Conservation (phyloP, 2,888 invertebrate genomes). For the Lamproptera curius region DNA sequence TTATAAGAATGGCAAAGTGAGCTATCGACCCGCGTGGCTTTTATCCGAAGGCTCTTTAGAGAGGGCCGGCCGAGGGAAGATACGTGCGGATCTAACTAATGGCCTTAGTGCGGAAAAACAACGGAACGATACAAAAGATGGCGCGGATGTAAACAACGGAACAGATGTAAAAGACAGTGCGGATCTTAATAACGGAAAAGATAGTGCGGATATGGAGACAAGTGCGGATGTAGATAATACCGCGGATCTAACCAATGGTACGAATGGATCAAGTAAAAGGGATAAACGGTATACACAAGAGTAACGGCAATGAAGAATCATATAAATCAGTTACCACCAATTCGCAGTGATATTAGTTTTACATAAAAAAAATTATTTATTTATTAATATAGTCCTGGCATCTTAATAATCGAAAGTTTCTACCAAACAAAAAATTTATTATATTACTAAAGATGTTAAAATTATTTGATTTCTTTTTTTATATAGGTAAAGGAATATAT, state of each 20-base stretch:
- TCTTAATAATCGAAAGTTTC: no score
- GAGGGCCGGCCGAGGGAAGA: conserved; percentile 72
- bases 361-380: no score
- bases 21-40: conserved; percentile 85
- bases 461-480: no score
- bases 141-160: neutral
- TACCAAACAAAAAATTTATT: no score
- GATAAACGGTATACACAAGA: neutral
- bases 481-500: no score
- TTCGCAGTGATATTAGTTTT: conserved; percentile 1
- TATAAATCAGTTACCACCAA: neutral
- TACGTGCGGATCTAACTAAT: neutral
- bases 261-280: neutral
- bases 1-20: conserved; percentile 60
- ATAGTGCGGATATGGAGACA: neutral
- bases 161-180: neutral
- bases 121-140: neutral
- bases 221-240: neutral
- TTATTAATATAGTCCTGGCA: no score
- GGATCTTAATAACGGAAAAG: neutral
- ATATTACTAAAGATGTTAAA: no score
- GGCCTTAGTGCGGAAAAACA: no score
- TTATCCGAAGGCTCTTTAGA: conserved; percentile 80
- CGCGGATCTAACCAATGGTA: neutral
- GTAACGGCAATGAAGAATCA: neutral